Base-by-base conservation (phyloP, 1,140 invertebrate genomes). In the Eciton burchellii region DNA sequence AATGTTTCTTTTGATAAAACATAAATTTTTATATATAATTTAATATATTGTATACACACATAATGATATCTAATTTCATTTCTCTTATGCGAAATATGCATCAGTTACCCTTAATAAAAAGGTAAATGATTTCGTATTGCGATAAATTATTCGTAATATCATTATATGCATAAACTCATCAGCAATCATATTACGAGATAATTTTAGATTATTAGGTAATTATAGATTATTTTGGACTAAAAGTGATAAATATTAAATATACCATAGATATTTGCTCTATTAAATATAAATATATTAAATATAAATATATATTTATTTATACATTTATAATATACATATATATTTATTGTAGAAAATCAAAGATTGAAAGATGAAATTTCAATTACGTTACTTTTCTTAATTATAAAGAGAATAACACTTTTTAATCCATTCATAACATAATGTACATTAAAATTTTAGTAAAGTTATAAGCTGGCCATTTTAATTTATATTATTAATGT, bases 181-280 rank as follows among this genome's bases (percentile, higher is more conserved):
- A 74, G 3, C 19, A 1, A 52, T 56, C 16, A 29, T 56, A 11
- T 79, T 11, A 14, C 11, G 54, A 79, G 63, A 59, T 45, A 81
- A 26, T n/a, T n/a, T n/a, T n/a, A n/a, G n/a, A n/a, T n/a, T n/a
- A n/a, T n/a, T n/a, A n/a, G n/a, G n/a, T n/a, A n/a, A n/a, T n/a
- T n/a, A n/a, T n/a, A 16, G 8, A 45, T 79, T 29, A 66, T 35
- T 56, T 52, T 62, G 57, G 83, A 47, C 70, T 62, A 43, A 70
- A 47, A 84, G 45, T 65, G 35, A 14, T 85, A 73, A 84, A 77
- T 77, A 63, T 59, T 73, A 60, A 52, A 71, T 24, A 24, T n/a
- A 49, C 19, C 3, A 26, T 73, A 24, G 56, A 56, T 60, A 70
- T 45, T 68, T 56, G 60, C 3, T n/a, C 19, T 49, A 57, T 52